Base-by-base conservation (phyloP, 2,113 vertebrate species). In the Marmota monax region DNA sequence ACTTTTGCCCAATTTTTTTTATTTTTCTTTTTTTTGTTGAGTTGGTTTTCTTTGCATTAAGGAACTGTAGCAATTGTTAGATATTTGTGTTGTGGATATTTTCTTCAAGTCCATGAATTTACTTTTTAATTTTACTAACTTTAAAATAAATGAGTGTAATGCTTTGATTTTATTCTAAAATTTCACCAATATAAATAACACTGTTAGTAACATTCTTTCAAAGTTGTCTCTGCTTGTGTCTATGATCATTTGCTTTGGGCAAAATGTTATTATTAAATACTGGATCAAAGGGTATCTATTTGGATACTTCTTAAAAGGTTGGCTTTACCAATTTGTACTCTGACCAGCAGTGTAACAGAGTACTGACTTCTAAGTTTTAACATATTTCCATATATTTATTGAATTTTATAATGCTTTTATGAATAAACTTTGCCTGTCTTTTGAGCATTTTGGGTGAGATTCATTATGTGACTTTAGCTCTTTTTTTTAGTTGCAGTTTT, bases 1-100 rank as follows among this genome's bases (percentile, higher is more conserved):
- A 14, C 27, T n/a, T 72, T 83, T 84, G 39, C n/a, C 4, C 6
- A 84, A 39, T 45, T 45, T 45, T 45, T 45, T 45, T 7, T 7
- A 1, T 45, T 45, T 45, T 7, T 6, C 5, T 45, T 84, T 69
- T 89, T 87, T 82, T 58, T 58, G 39, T 58, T 78, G 25, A 2
- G 18, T 77, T 90, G 32, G 37, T 87, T 94, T 94, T 77, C n/a
- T 84, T 93, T 67, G 77, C 17, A 18, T 63, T 90, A 45, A 23
- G 83, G 45, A 93, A 17, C 25, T 86, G 25, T 37, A 91, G 5
- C 8, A 42, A 69, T 39, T 51, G 20, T 80, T 39, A 82, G 48
- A 53, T 25, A 76, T 51, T 29, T 58, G 4, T 32, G 32, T 67
- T n/a, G 4, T 53, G 20, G 22, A 78, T 48, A 72, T 86, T 69